Evolutionary conservation across 1,140 invertebrate genomes (phyloP).

Genomic region (Macrostomum lignano): DNA sequence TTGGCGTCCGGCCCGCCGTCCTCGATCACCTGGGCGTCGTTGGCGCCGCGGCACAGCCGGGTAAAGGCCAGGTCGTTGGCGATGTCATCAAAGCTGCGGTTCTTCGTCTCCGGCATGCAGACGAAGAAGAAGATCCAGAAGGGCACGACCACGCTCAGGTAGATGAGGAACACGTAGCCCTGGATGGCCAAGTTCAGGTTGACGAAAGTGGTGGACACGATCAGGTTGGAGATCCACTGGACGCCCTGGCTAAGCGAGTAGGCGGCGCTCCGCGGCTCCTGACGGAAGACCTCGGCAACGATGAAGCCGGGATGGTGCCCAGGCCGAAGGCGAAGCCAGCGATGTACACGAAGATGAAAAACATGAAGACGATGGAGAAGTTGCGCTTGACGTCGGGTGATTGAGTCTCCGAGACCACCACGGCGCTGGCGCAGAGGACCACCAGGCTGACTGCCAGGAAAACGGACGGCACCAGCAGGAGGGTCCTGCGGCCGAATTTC

Average conservation of each 20-base stretch:
- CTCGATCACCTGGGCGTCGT: too few relatives aligned
- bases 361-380: constrained; percentile 15
- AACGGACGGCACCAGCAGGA: constrained; percentile 42
- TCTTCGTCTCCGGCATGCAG: constrained; percentile 24
- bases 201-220: constrained; percentile 71
- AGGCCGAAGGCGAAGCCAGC: constrained; percentile 61
- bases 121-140: constrained; percentile 22
- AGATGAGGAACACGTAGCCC: constrained; percentile 34
- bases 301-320: constrained; percentile 57
- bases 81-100: constrained; percentile 23
- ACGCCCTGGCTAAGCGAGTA: constrained; percentile 30
- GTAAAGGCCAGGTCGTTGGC: constrained; percentile 5
- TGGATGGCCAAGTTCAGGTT: constrained; percentile 36
- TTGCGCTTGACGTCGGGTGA: neutral
- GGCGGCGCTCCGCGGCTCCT: constrained; percentile 74
- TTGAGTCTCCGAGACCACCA: neutral
- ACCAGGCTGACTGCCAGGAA: constrained; percentile 62
- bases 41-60: too few relatives aligned
- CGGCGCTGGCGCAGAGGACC: constrained; percentile 59
- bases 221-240: constrained; percentile 78
- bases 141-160: constrained; percentile 19
- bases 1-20: too few relatives aligned
- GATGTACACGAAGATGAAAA: constrained; percentile 47
- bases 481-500: constrained; percentile 46
- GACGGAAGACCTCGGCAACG: constrained; percentile 75